phyloP scores from a whole-genome alignment of 2,113 vertebrate genomes.

The Poeciliopsis occidentalis region DNA sequence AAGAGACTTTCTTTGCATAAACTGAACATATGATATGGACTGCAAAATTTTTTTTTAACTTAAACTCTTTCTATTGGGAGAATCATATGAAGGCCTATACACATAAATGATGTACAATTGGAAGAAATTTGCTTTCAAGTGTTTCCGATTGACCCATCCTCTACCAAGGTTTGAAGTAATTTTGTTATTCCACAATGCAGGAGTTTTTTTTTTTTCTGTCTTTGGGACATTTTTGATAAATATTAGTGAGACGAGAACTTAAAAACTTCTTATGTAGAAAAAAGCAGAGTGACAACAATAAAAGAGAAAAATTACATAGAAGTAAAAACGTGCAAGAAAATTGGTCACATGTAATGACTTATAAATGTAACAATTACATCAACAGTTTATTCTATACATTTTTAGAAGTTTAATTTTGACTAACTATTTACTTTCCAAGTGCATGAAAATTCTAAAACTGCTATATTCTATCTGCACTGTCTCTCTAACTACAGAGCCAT shows the following conservation, averaged over 20 bases:
- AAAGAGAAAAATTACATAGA: background rate
- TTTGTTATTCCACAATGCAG: no score
- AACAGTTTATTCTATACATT: background rate
- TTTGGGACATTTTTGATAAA: no score
- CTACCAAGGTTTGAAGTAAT: no score
- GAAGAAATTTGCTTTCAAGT: no score
- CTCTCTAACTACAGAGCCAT: background rate
- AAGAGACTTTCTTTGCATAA: background rate
- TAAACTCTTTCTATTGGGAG: no score
- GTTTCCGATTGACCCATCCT: no score
- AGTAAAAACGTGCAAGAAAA: background rate
- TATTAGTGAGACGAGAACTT: no score
- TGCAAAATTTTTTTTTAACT: background rate
- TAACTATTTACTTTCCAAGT: background rate
- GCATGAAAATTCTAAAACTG: background rate
- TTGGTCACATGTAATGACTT: background rate
- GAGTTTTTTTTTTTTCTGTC: no score
- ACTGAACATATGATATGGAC: background rate
- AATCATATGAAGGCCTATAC: no score
- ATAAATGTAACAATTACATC: background rate
- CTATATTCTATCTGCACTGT: background rate
- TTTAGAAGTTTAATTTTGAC: background rate
- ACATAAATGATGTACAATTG: no score
- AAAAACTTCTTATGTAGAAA: no score
- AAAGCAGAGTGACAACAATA: background rate